Base-by-base conservation (phyloP, 2,113 vertebrate species). In the Serilophus lunatus region DNA sequence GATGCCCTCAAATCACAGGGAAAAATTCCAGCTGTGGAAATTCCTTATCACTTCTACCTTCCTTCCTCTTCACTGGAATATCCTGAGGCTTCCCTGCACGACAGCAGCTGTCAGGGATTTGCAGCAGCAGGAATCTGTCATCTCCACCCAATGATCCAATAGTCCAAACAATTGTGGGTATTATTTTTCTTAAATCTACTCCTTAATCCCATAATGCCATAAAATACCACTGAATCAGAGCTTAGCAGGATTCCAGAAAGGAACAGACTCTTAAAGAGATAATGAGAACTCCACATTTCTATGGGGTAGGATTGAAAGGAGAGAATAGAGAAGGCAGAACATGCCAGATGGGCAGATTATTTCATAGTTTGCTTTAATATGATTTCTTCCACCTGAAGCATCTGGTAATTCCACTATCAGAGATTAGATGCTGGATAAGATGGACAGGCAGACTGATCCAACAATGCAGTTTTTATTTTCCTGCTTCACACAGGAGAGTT, bases 191-290 rank as follows among this genome's bases (percentile, higher is more conserved):
- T 94, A 95, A 93, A 88, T 84, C 95, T 95, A 60, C 72, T 85
- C 40, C 79, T 95, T 94, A 96, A 96, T 97, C 94, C 96, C 79
- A 86, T 97, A 95, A 96, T 88, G 79, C 92, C 79, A 91, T 80
- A 92, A 96, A 96, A 93, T 71, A 92, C 71, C 93, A 78, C 60
- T 53, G 92, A 92, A 92, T 71, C 72, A 33, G 82, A 94, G 88
- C 83, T 94, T 90, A 92, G 90, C 77, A 72, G 92, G 90, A 96
- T 95, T 92, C 90, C 76, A 88, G 90, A 81, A 78, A 77, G 71
- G 90, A 95, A 51, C 36, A 92, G 85, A 97, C 90, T 91, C 83
- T 69, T 90, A 90, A 91, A 90, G 90, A 88, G 93, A 95, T 95
- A 93, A 96, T 90, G 85, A 96, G 82, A 90, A 84, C 82, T 86